Evolutionary conservation across 1,140 invertebrate species (phyloP), one percentile per base, ranked within the genome.

Genomic region (Palaemon carinicauda): DNA sequence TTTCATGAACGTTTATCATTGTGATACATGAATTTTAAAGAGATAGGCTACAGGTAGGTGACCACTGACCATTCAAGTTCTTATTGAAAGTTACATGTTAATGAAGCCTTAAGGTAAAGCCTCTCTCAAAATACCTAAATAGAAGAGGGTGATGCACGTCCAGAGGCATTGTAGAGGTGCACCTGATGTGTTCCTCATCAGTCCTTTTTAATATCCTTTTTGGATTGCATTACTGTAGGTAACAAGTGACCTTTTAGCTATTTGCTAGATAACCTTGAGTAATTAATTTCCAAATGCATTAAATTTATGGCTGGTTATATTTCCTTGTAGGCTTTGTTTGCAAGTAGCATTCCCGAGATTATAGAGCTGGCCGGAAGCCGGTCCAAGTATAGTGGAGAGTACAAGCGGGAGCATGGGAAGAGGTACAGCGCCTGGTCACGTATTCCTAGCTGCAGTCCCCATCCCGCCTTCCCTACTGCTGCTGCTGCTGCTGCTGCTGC

Each of bases 311-410:
- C 87, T 88, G 82, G 85, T 82, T 87, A 89, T 81, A 88, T 90
- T 85, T 89, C 89, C 87, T 96, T 96, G 92, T 96, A 97, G 96
- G 96, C 96, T 94, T 96, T 97, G 94, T 97, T 97, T 96, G 96
- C 97, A 94, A 98, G 97, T 96, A 98, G 96, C 95, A 98, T 98
- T 94, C 97, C 97, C 92, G 97, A 98, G 95, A 98, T 98, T 94
- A 97, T 98, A 94, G 97, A 98, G 94, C 96, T 98, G 94, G 96
- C 98, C 95, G 97, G 97, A 94, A 97, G 95, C 95, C 96, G 97
- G 93, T 97, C 96, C 94, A 98, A 98, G 94, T 98, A 98, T 94
- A 96, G 96, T 94, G 97, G 97, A 92, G 96, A 97, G 94, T 97
- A 97, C 94, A 98, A 97, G 94, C 95, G 96, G 93, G 97, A 98